Evolutionary conservation across 2,113 vertebrate species (phyloP), one percentile per base, ranked within the genome.

Genomic region (Desmodus rotundus): DNA sequence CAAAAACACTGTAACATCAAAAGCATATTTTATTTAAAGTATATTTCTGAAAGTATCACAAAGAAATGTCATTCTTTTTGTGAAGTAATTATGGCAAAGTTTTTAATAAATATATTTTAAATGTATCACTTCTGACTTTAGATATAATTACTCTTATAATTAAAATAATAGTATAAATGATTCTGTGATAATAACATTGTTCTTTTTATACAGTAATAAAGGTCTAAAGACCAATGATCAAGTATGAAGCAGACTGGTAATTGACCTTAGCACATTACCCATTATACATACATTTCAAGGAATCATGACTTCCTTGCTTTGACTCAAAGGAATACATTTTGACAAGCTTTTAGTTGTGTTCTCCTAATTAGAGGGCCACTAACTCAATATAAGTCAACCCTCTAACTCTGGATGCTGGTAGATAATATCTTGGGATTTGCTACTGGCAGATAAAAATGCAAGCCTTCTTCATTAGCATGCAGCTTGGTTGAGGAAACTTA

Each of bases 391-490:
- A 94, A 50, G 22, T 68, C 70, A 91, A 47, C 77, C 56, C 76
- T 84, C 80, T 81, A 58, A 95, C 26, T 82, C 14, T 73, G 31
- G 45, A 94, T 94, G 43, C 33, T 72, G 10, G 36, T n/a, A 96
- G 73, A 80, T 31, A 28, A 28, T 93, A 83, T 58, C 61, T n/a
- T 28, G 63, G 87, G 84, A 98, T 91, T 98, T 97, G 90, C 82
- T 36, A 47, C 76, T 84, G 47, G 52, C 43, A 58, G 17, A 45
- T 92, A 84, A 94, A 28, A 91, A 67, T 95, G 45, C 81, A 96
- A 97, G 93, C 45, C 24, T 43, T 86, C 56, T 68, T 98, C 70
- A 98, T 98, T 97, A 98, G 61, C 92, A 98, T 96, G 77, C 96
- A 97, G 45, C 33, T 84, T 81, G 36, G 70, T 87, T 33, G 94